Conservation (phyloP, 1,140 invertebrate genomes). For the Carcinoscorpius rotundicauda region DNA sequence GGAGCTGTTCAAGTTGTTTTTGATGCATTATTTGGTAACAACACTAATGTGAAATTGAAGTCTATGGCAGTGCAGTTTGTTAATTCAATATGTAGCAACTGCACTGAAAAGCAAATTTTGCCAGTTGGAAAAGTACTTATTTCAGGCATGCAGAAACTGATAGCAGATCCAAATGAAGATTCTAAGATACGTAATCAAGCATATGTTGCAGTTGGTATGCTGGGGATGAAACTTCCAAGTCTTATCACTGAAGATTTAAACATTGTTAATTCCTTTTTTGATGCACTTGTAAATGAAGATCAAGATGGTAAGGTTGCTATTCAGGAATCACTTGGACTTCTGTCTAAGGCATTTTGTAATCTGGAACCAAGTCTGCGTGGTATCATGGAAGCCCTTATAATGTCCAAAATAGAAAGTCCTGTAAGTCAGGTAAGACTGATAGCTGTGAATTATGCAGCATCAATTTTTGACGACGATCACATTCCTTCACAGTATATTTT, state of each 20-base stretch:
- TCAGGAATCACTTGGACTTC: conserved; percentile 54
- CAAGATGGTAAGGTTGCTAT: conserved; percentile 48
- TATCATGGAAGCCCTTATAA: conserved; percentile 43
- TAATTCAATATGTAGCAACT: conserved; percentile 53
- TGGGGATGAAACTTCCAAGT: conserved; percentile 51
- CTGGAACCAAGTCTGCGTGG: conserved; percentile 31
- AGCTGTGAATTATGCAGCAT: conserved; percentile 64
- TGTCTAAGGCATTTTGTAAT: conserved; percentile 50
- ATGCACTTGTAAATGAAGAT: conserved; percentile 45
- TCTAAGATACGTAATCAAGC: conserved; percentile 50
- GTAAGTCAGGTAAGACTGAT: conserved; percentile 62
- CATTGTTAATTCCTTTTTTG: conserved; percentile 50
- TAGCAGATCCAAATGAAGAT: conserved; percentile 43
- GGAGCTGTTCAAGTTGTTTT: conserved; percentile 59
- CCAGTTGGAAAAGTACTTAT: conserved; percentile 51
- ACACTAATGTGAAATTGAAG: conserved; percentile 69
- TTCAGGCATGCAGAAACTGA: conserved; percentile 54
- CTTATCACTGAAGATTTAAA: conserved; percentile 53
- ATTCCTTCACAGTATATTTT: conserved; percentile 68
- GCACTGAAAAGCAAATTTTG: conserved; percentile 42
- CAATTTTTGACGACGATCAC: conserved; percentile 65
- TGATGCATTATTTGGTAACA: conserved; percentile 68
- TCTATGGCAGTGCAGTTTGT: conserved; percentile 67
- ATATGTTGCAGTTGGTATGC: conserved; percentile 58
- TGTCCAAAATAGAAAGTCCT: conserved; percentile 40